phyloP scores from a whole-genome alignment of 2,888 invertebrate genomes.

The Melanostoma mellinum region DNA sequence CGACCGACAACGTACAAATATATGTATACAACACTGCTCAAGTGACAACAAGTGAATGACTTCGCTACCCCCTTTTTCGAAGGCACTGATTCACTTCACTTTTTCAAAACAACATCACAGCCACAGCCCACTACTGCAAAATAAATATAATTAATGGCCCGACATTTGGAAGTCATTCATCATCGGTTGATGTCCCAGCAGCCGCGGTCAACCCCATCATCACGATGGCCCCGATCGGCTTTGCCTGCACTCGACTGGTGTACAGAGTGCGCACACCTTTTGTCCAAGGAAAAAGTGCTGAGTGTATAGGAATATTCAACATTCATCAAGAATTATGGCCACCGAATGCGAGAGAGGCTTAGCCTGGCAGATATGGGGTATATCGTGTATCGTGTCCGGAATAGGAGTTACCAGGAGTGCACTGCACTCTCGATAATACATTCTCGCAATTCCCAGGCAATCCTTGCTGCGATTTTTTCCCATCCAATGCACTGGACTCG shows the following conservation, averaged over 20 bases:
- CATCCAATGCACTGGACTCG: slow-evolving; percentile 25
- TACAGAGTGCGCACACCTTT: slow-evolving; percentile 31
- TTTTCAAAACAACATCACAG: background rate
- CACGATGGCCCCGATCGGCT: background rate
- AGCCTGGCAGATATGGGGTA: slow-evolving; percentile 29
- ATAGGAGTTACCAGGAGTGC: slow-evolving; percentile 64
- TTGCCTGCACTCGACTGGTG: background rate
- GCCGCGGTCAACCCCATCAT: slow-evolving; percentile 53
- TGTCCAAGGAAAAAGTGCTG: slow-evolving; percentile 47
- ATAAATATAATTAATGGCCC: slow-evolving; percentile 66
- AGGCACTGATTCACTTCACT: slow-evolving; percentile 22
- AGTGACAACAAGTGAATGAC: slow-evolving; percentile 63
- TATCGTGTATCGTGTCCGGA: slow-evolving; percentile 51
- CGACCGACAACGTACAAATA: slow-evolving; percentile 14
- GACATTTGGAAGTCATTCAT: slow-evolving; percentile 72
- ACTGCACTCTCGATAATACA: slow-evolving; percentile 65
- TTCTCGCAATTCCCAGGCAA: slow-evolving; percentile 56
- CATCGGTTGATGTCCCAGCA: slow-evolving; percentile 63
- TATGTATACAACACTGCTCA: slow-evolving; percentile 27
- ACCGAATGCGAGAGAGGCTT: slow-evolving; percentile 30
- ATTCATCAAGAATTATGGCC: slow-evolving; percentile 56
- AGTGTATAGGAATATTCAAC: slow-evolving; percentile 17
- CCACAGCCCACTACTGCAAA: slow-evolving; percentile 15
- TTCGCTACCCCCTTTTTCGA: slow-evolving; percentile 14
- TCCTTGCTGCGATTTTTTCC: slow-evolving; percentile 47